Evolutionary conservation across 2,888 invertebrate species (phyloP).

Genomic region (Pachydiplax longipennis): DNA sequence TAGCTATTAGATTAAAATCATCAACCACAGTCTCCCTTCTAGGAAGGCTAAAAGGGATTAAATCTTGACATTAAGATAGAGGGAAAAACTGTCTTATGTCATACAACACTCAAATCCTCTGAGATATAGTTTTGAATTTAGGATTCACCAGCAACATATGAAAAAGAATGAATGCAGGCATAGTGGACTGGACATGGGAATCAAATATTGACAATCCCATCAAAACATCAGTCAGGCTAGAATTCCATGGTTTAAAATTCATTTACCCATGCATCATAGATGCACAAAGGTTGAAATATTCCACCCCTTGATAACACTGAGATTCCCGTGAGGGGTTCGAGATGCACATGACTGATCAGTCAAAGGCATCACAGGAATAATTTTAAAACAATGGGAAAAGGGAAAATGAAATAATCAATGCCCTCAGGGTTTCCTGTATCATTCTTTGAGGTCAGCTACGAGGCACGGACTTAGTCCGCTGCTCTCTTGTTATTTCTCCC

Average conservation of each 20-base stretch:
- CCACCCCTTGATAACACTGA: conserved; percentile 28
- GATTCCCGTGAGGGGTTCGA: conserved; percentile 38
- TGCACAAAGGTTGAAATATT: conserved; percentile 33
- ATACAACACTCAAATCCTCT: too few relatives aligned
- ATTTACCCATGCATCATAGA: conserved; percentile 4
- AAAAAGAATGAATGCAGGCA: not conserved
- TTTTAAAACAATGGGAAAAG: conserved; percentile 41
- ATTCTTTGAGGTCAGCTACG: conserved; percentile 36
- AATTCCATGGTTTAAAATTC: conserved; percentile 6
- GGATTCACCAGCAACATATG: not conserved
- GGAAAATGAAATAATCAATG: conserved; percentile 32
- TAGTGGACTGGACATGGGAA: conserved; percentile 17
- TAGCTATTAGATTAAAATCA: not conserved
- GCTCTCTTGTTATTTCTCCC: not conserved
- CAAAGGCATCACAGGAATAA: conserved; percentile 15
- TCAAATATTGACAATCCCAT: conserved; percentile 4
- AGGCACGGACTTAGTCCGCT: not conserved
- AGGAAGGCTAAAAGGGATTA: not conserved
- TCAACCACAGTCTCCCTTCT: not conserved
- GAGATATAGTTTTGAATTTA: not conserved
- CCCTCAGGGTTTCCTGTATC: conserved; percentile 45
- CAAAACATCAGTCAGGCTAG: conserved; percentile 16
- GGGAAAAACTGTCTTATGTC: too few relatives aligned
- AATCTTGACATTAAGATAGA: not conserved
- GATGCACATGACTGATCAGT: conserved; percentile 8